These are phyloP conservation scores for Drosophila stalkeri DNA, from an alignment of 2,888 invertebrate species.

Conservation along the genomic window DNA sequence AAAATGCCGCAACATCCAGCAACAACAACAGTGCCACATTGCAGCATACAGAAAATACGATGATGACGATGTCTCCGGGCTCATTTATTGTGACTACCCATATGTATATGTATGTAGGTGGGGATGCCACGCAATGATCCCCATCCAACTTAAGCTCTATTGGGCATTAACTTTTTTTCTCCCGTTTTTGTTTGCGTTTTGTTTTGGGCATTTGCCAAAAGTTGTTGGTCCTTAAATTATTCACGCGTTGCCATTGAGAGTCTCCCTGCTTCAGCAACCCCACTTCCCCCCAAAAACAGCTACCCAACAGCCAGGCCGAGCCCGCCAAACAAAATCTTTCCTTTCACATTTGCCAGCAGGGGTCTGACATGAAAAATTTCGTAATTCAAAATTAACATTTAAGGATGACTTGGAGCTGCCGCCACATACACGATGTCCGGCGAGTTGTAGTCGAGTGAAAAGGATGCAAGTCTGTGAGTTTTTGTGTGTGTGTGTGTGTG, in stretches of 20 bases:
- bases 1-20: slow-evolving; percentile 73
- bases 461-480: slow-evolving; percentile 43
- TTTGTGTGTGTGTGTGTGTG: slow-evolving; percentile 31
- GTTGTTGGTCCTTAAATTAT: slow-evolving; percentile 75
- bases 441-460: slow-evolving; percentile 47
- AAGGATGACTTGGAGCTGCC: slow-evolving; percentile 79
- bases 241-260: slow-evolving; percentile 61
- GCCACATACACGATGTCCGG: slow-evolving; percentile 44
- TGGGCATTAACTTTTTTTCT: slow-evolving; percentile 67
- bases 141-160: slow-evolving; percentile 70
- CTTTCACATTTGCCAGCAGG: slow-evolving; percentile 41
- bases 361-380: slow-evolving; percentile 74
- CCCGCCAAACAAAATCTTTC: slow-evolving; percentile 5
- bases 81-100: slow-evolving; percentile 53
- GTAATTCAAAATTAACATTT: slow-evolving; percentile 82
- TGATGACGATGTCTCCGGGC: slow-evolving; percentile 42
- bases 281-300: neutral
- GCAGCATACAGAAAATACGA: slow-evolving; percentile 67
- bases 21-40: slow-evolving; percentile 48
- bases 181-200: slow-evolving; percentile 18
- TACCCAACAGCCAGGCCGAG: neutral
- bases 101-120: slow-evolving; percentile 20
- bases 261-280: slow-evolving; percentile 7
- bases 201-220: slow-evolving; percentile 62
- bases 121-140: slow-evolving; percentile 21